Base-by-base conservation (phyloP, 2,888 invertebrate species). In the Rotaria sp. region DNA sequence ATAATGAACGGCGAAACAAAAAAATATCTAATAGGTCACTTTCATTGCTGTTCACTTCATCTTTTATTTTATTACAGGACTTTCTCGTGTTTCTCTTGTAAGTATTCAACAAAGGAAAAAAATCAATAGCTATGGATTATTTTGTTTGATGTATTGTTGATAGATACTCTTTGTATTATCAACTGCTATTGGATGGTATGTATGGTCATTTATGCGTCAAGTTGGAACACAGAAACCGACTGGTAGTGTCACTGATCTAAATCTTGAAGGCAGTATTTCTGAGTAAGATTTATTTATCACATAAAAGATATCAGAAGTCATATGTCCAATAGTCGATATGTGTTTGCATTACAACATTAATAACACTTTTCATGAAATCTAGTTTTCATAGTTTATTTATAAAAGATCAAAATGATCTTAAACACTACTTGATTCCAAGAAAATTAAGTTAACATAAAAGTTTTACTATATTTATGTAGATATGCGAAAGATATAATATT, bases 21-120 rank as follows among this genome's bases (percentile, higher is more conserved):
- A 21, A 8, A 7, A 35, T 45, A 80, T 35, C 13, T 80, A 10
- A 15, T 45, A 80, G 80, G 80, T 26, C 45, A n/a, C 21, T 24
- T 80, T 80, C 45, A 38, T 80, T n/a, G 45, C 2, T n/a, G 80
- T 80, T 80, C 80, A 80, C 21, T 80, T 45, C 11, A 80, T 80
- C 8, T 80, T 80, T n/a, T 45, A 45, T 80, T 80, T 80, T 80
- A 80, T 80, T n/a, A 45, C 41, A 4, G 80, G 45, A 80, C 24
- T 80, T 45, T 45, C 41, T 3, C 24, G 4, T 38, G 26, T n/a
- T 80, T 80, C 80, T 24, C 21, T 45, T 1, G 80, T 80, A 35
- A 80, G 80, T 52, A 11, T 52, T 52, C n/a, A n/a, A n/a, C n/a
- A n/a, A n/a, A n/a, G n/a, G 24, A 52, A 21, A 24, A 52, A 10